Evolutionary conservation across 1,140 invertebrate genomes (phyloP).

Genomic region (Steinernema feltiae): DNA sequence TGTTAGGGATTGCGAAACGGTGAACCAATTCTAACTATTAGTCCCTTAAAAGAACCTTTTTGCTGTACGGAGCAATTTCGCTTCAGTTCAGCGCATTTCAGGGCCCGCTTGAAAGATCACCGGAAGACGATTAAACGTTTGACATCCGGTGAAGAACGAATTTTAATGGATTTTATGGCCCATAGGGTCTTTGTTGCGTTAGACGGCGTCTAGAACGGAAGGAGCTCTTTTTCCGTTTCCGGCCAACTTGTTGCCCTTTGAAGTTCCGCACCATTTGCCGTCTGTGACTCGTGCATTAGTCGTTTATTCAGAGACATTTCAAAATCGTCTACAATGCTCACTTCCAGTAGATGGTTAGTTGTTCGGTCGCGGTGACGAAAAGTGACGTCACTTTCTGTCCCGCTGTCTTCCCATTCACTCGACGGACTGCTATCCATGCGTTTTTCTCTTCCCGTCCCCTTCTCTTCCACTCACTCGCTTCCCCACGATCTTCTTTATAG

Average conservation of each 20-base stretch:
- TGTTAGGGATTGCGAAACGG: too few relatives aligned
- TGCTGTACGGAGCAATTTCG: too few relatives aligned
- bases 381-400: conserved; percentile 3
- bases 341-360: too few relatives aligned
- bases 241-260: background rate
- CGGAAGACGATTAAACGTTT: too few relatives aligned
- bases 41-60: too few relatives aligned
- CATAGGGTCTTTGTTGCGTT: background rate
- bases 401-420: conserved; percentile 10
- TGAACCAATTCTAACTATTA: too few relatives aligned
- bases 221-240: background rate
- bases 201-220: too few relatives aligned
- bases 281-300: background rate
- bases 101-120: too few relatives aligned
- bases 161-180: background rate
- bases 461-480: background rate
- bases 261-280: too few relatives aligned
- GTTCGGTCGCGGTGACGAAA: background rate
- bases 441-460: background rate
- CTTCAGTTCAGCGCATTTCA: too few relatives aligned
- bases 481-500: conserved; percentile 1
- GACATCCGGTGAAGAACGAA: background rate
- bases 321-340: background rate
- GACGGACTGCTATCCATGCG: conserved; percentile 6
- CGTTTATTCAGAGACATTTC: background rate